These are phyloP conservation scores for Oscheius sp. DNA, from an alignment of 2,888 invertebrate species.

Conservation along the genomic window DNA sequence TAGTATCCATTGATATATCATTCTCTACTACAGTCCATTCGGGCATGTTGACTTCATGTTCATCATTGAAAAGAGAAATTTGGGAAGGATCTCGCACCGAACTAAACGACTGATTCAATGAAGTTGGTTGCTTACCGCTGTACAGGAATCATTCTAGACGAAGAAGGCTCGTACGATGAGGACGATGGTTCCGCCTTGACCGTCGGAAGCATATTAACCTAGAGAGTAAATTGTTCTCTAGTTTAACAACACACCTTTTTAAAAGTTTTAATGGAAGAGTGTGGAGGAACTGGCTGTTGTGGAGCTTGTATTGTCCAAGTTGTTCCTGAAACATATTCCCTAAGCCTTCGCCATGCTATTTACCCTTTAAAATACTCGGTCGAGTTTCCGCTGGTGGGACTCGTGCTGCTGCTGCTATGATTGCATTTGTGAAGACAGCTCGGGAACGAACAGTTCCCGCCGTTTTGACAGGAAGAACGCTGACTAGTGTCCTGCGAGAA, in stretches of 20 bases:
- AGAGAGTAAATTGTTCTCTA: neutral
- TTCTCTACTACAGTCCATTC: neutral
- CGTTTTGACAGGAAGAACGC: too few species aligned
- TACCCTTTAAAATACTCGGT: slow-evolving; percentile 23
- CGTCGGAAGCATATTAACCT: too few species aligned
- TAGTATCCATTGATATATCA: neutral
- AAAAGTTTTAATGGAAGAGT: neutral
- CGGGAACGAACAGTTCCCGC: slow-evolving; percentile 13
- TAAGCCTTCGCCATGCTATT: too few species aligned
- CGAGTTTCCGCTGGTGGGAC: neutral
- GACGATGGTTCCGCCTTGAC: too few species aligned
- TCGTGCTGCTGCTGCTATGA: slow-evolving; percentile 19
- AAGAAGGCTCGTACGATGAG: too few species aligned
- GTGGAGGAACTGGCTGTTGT: neutral
- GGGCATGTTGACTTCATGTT: neutral
- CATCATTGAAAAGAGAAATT: slow-evolving; percentile 14
- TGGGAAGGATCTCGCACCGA: neutral
- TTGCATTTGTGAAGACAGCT: slow-evolving; percentile 10
- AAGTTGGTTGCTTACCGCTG: too few species aligned
- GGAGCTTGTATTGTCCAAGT: slow-evolving; percentile 23
- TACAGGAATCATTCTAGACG: too few species aligned
- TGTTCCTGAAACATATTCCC: neutral
- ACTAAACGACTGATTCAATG: too few species aligned
- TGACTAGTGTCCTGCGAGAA: too few species aligned
- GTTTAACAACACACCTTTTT: neutral